A percentile compares a stretch with the other conserved stretches of the same genome.
Evolutionary conservation across 2,113 vertebrate species (phyloP).

Genomic region (Pheucticus melanocephalus): DNA sequence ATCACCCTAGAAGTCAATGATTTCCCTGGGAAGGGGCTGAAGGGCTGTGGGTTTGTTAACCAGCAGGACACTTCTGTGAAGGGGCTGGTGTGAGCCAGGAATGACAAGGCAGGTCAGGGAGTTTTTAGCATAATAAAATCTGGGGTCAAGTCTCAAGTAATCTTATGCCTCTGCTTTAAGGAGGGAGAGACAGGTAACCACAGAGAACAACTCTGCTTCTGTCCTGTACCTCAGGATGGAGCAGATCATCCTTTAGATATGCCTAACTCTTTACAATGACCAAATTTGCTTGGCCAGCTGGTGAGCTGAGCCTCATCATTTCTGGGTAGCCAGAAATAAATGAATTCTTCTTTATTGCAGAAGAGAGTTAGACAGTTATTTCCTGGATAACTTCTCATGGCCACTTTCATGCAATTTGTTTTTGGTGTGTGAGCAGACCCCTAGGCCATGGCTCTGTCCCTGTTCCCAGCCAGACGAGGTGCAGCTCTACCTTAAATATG

Average conservation of each 20-base stretch:
- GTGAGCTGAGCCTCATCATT: not conserved
- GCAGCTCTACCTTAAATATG: not conserved
- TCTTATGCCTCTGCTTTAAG: not conserved
- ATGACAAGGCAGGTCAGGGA: not conserved
- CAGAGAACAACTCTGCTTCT: not conserved
- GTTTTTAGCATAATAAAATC: not conserved
- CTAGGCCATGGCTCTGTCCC: not conserved
- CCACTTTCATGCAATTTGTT: not conserved
- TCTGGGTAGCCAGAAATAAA: not conserved
- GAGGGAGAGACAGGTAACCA: not conserved
- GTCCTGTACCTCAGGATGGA: not conserved
- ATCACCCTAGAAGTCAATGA: not conserved
- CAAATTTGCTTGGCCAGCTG: not conserved
- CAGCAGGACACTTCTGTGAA: not conserved
- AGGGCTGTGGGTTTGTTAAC: not conserved
- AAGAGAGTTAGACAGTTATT: not conserved
- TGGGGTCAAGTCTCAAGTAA: not conserved
- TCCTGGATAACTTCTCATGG: not conserved
- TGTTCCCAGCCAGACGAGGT: not conserved
- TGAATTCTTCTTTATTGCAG: not conserved
- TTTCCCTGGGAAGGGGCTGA: not conserved
- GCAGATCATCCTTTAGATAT: not conserved
- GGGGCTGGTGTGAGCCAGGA: accelerated
- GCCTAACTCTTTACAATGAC: not conserved
- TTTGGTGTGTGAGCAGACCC: not conserved